Conservation (phyloP, 2,113 vertebrate species). For the Capreolus pygargus region DNA sequence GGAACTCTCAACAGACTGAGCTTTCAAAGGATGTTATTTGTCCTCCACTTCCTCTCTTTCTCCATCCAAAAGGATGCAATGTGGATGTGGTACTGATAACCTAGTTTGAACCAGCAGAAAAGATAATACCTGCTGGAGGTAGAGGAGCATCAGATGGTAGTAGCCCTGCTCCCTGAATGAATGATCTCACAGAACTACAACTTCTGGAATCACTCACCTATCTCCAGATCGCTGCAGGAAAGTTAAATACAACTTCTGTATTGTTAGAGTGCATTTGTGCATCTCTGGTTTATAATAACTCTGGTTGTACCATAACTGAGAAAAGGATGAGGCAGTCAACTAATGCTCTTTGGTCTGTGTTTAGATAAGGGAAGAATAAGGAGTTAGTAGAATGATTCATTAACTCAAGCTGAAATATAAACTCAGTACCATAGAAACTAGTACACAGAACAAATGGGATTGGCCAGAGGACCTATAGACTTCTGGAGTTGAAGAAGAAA, state of each 20-base stretch:
- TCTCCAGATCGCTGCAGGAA: not conserved
- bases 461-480: not conserved
- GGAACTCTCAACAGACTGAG: not conserved
- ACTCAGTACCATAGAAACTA: not conserved
- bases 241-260: not conserved
- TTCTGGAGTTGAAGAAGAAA: not conserved
- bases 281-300: not conserved
- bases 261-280: not conserved
- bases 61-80: not conserved
- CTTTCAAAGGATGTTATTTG: not conserved
- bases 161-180: not conserved
- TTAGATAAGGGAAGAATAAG: not conserved
- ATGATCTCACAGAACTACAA: not conserved
- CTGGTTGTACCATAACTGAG: not conserved
- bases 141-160: not conserved
- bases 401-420: not conserved
- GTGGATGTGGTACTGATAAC: not conserved
- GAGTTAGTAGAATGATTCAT: not conserved
- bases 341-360: not conserved
- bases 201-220: not conserved
- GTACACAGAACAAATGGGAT: not conserved
- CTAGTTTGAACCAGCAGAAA: not conserved
- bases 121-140: not conserved
- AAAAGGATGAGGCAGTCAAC: not conserved
- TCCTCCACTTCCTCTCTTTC: not conserved